A percentile compares a stretch with the other conserved stretches of the same genome.
Conservation (phyloP, 2,113 vertebrate genomes). For the Macrotis lagotis region DNA sequence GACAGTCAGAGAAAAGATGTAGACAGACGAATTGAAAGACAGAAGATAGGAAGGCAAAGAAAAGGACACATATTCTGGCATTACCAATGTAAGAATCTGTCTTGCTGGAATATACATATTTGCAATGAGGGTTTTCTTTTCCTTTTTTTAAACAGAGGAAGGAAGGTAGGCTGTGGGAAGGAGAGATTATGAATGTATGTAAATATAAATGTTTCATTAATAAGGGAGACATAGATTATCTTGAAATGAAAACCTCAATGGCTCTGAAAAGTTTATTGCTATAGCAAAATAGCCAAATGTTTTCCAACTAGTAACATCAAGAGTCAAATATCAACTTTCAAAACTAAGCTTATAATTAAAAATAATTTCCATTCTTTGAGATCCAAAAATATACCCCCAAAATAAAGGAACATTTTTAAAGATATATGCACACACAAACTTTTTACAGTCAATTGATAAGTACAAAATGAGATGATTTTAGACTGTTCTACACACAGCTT, state of each 20-base stretch:
- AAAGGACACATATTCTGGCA: background rate
- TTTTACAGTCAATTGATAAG: slow-evolving; percentile 45
- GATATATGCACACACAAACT: slow-evolving; percentile 57
- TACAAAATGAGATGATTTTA: slow-evolving; percentile 57
- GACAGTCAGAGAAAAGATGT: background rate
- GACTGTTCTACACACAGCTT: slow-evolving; percentile 62
- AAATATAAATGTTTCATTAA: background rate
- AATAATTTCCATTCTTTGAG: slow-evolving; percentile 55
- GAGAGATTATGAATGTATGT: background rate
- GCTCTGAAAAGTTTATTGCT: background rate
- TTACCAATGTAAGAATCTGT: background rate
- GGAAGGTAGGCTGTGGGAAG: background rate
- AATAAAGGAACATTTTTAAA: slow-evolving; percentile 42
- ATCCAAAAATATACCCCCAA: slow-evolving; percentile 45
- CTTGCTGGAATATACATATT: background rate
- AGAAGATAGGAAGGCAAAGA: too few relatives aligned
- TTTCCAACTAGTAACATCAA: slow-evolving; percentile 30
- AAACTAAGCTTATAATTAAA: slow-evolving; percentile 44
- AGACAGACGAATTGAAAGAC: too few relatives aligned
- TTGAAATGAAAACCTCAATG: background rate
- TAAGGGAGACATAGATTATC: background rate
- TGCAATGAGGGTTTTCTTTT: background rate
- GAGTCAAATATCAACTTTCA: slow-evolving; percentile 41
- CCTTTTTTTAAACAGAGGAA: background rate
- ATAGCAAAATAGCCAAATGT: slow-evolving; percentile 10